Percentiles rank a stretch among this genome's conserved stretches.
These are phyloP conservation scores for Lepidurus arcticus DNA, from an alignment of 1,140 invertebrate species.

Conservation along the genomic window DNA sequence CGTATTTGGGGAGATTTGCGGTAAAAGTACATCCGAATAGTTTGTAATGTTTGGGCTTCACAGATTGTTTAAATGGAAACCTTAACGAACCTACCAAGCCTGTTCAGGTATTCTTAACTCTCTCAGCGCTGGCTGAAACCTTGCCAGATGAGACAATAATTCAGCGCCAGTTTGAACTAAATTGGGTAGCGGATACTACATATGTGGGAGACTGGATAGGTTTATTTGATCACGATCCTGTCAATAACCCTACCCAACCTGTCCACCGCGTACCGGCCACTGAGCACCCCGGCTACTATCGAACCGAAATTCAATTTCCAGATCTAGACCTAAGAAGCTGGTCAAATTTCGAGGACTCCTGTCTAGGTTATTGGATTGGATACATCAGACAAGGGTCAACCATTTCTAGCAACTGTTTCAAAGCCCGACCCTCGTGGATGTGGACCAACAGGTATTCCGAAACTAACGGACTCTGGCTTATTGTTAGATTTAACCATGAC, in stretches of 20 bases:
- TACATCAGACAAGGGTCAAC: slow-evolving; percentile 49
- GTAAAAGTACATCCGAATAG: no score
- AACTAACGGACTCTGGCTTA: not conserved
- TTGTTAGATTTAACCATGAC: not conserved
- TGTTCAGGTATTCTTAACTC: slow-evolving; percentile 32
- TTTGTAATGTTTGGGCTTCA: not conserved
- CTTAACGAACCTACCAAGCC: slow-evolving; percentile 25
- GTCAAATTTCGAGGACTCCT: slow-evolving; percentile 39
- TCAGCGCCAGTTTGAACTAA: slow-evolving; percentile 39
- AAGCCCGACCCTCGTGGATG: slow-evolving; percentile 63
- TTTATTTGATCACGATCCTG: slow-evolving; percentile 41
- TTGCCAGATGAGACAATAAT: not conserved
- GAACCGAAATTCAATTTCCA: slow-evolving; percentile 37
- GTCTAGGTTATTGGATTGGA: slow-evolving; percentile 49
- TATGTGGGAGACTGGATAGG: slow-evolving; percentile 41
- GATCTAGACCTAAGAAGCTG: slow-evolving; percentile 31
- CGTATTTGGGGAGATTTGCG: not conserved
- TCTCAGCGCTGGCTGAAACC: slow-evolving; percentile 33
- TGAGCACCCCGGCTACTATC: slow-evolving; percentile 29
- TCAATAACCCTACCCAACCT: slow-evolving; percentile 31
- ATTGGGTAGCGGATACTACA: slow-evolving; percentile 37
- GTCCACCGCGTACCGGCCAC: slow-evolving; percentile 12
- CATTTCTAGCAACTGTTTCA: slow-evolving; percentile 53
- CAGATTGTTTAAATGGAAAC: slow-evolving; percentile 25
- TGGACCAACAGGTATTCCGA: slow-evolving; percentile 49